Evolutionary conservation across 2,888 invertebrate species (phyloP), one percentile per base, ranked within the genome.

Genomic region (Parnassius smintheus): DNA sequence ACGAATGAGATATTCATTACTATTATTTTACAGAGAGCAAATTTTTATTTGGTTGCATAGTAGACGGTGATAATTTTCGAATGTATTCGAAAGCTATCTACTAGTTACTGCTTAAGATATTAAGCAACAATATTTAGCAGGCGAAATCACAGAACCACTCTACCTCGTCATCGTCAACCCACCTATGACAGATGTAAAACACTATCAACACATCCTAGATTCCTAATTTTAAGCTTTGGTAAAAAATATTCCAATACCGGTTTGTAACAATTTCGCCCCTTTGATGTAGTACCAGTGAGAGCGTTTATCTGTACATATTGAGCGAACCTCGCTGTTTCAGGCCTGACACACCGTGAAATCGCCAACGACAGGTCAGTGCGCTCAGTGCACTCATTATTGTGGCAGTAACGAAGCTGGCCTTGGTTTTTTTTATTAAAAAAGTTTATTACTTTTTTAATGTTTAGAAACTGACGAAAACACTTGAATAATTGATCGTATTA

Each of bases 301-400:
- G 69, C 68, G 70, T 56, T 46, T 46, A 46, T 46, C 46, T n/a
- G 46, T 46, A 7, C n/a, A 46, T 59, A 42, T 55, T 68, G 65
- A 68, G 58, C 65, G 57, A 68, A n/a, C 50, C 22, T 18, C 69
- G 78, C 78, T 80, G 81, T 83, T 82, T 82, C 75, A 82, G 81
- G 80, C 75, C 79, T 81, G 80, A 71, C 74, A 71, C 77, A 77
- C 78, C 87, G 88, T 89, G 85, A 88, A 89, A 88, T 87, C 79
- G 82, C 71, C 59, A 62, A 71, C 65, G 73, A 82, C 88, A 83
- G 88, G 88, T 88, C 88, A 89, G 75, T 85, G 85, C 79, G 83
- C 76, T 70, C 54, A 61, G 69, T 75, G 78, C 78, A 74, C 77
- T 77, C 80, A 74, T 77, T 81, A 77, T 70, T 51, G 56, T 63